Evolutionary conservation across 2,888 invertebrate genomes (phyloP).

Genomic region (Ichneumon xanthorius): DNA sequence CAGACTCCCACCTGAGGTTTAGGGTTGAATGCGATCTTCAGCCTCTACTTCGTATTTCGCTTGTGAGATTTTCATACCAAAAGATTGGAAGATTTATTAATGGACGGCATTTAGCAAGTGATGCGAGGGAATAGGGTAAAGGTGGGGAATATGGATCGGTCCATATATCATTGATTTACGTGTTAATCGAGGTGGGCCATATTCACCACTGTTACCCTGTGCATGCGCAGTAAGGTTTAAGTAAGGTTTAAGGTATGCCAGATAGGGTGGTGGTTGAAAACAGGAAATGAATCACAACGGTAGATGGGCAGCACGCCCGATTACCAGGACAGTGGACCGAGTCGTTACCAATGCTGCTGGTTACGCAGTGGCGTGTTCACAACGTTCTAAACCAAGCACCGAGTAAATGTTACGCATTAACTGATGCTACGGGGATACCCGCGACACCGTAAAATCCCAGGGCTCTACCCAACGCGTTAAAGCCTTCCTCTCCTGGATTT

Average conservation of each 20-base stretch:
- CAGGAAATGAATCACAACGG: background rate
- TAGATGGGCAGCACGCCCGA: background rate
- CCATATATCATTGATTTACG: no score
- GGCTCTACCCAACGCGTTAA: constrained; percentile 25
- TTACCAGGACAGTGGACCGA: background rate
- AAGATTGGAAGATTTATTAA: background rate
- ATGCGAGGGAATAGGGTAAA: background rate
- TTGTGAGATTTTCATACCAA: background rate
- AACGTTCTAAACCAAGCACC: constrained; percentile 32
- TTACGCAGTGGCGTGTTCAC: constrained; percentile 13
- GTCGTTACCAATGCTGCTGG: background rate
- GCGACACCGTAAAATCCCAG: constrained; percentile 48
- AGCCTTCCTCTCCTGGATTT: constrained; percentile 28
- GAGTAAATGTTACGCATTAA: constrained; percentile 38
- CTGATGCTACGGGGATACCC: constrained; percentile 20
- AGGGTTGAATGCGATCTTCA: no score
- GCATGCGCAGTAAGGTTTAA: background rate
- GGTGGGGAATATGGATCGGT: no score
- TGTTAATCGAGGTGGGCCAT: no score
- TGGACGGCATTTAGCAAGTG: background rate
- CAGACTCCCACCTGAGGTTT: no score
- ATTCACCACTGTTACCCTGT: no score
- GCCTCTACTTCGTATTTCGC: no score
- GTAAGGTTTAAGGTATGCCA: background rate
- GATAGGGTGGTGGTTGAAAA: background rate